These are phyloP conservation scores for Epinotia ramella DNA, from an alignment of 2,888 invertebrate genomes.

Conservation along the genomic window DNA sequence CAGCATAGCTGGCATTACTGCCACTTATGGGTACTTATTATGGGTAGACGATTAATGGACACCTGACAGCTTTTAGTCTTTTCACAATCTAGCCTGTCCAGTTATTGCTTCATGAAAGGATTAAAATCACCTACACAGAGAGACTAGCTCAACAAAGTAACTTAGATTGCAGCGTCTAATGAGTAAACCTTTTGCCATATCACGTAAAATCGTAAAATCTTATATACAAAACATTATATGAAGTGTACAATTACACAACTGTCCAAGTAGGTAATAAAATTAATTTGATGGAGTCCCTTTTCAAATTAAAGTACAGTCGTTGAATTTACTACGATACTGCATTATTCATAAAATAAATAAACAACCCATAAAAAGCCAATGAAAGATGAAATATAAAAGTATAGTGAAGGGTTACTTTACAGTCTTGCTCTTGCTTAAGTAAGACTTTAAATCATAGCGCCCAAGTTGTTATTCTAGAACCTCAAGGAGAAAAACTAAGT, in stretches of 20 bases:
- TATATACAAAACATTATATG: neutral
- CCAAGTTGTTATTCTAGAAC: too few relatives aligned
- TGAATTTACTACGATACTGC: neutral
- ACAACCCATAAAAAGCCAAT: neutral
- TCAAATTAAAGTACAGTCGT: neutral
- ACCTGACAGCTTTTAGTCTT: neutral
- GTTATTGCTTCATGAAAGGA: neutral
- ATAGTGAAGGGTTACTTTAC: neutral
- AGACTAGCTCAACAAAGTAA: neutral
- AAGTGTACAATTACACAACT: neutral
- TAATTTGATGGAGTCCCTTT: neutral
- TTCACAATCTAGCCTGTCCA: neutral
- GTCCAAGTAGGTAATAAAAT: neutral
- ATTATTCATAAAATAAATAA: neutral
- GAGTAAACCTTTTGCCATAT: slow-evolving; percentile 4
- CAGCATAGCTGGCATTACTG: too few relatives aligned
- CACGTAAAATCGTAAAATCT: slow-evolving; percentile 15
- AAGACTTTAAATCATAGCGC: too few relatives aligned
- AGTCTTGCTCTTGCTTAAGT: too few relatives aligned
- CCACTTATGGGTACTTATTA: neutral
- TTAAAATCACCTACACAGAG: neutral
- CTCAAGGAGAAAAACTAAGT: too few relatives aligned
- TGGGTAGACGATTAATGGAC: neutral
- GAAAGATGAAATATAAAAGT: neutral
- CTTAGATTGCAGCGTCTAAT: neutral